These are phyloP conservation scores for Acanthurus lineatus DNA, from an alignment of 2,797 vertebrate genomes.

Conservation along the genomic window DNA sequence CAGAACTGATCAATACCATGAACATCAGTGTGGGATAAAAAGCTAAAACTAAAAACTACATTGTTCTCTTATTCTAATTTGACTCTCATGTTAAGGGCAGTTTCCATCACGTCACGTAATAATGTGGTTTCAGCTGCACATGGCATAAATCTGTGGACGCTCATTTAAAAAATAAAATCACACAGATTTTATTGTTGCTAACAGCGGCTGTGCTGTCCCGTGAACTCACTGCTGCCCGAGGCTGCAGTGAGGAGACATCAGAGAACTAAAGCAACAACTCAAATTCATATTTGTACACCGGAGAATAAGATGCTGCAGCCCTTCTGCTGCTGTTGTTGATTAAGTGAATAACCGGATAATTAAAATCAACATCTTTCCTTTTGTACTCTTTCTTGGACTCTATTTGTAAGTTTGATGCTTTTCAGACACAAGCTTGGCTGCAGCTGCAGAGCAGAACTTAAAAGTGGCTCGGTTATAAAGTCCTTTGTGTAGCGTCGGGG, in stretches of 20 bases:
- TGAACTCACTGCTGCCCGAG: constrained; percentile 47
- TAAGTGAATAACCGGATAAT: constrained; percentile 47
- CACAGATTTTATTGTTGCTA: constrained; percentile 47
- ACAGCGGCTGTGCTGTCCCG: constrained; percentile 35
- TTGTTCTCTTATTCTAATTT: not conserved
- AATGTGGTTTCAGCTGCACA: not conserved
- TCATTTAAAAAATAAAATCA: constrained; percentile 54
- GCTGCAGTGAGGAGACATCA: constrained; percentile 49
- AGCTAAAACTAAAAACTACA: constrained; percentile 12
- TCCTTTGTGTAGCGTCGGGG: constrained; percentile 44
- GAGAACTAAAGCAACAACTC: constrained; percentile 57
- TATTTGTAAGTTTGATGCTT: constrained; percentile 42
- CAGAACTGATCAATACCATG: constrained; percentile 57
- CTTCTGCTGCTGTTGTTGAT: constrained; percentile 34
- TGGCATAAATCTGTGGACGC: constrained; percentile 8
- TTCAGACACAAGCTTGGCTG: constrained; percentile 23
- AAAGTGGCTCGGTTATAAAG: constrained; percentile 60
- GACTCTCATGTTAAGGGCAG: constrained; percentile 6
- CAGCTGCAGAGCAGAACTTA: constrained; percentile 37
- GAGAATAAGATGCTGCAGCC: constrained; percentile 29
- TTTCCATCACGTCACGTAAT: constrained; percentile 14
- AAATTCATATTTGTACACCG: constrained; percentile 51
- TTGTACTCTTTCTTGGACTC: constrained; percentile 1
- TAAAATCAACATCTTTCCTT: constrained; percentile 38
- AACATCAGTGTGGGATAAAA: constrained; percentile 31